phyloP scores from a whole-genome alignment of 1,140 invertebrate genomes.

The Pantala flavescens region DNA sequence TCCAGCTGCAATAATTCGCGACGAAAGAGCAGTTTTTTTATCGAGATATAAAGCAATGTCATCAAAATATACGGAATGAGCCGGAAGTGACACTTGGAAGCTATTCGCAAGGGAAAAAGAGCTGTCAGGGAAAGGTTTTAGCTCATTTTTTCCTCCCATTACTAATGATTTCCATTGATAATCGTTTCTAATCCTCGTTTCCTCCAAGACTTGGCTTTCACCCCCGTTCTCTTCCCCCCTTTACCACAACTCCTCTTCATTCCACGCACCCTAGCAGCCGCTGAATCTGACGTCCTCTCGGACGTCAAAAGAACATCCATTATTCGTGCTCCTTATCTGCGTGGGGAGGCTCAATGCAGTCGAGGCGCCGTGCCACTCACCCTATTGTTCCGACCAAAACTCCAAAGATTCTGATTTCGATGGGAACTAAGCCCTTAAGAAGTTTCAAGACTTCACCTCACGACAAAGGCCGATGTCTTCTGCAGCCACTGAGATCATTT shows the following conservation, averaged over 20 bases:
- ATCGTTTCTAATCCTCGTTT: neutral
- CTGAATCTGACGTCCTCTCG: neutral
- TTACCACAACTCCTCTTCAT: neutral
- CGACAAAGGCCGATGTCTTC: neutral
- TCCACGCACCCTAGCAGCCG: neutral
- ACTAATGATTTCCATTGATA: too few species aligned
- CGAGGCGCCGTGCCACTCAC: neutral
- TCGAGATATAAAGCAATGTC: too few species aligned
- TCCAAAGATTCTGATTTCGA: neutral
- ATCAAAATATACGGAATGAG: too few species aligned
- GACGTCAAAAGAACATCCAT: conserved; percentile 5
- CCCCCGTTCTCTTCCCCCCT: neutral
- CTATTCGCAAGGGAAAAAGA: too few species aligned
- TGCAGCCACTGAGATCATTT: neutral
- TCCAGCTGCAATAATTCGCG: too few species aligned
- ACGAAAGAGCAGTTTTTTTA: too few species aligned
- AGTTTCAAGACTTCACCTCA: neutral
- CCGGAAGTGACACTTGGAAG: too few species aligned
- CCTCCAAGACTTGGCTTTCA: neutral
- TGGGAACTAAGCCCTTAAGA: conserved; percentile 5
- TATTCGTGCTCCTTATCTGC: neutral
- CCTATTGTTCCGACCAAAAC: neutral
- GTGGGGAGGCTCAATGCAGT: neutral
- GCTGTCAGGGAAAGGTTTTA: too few species aligned
- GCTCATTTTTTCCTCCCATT: too few species aligned